A percentile compares a stretch with the other conserved stretches of the same genome.
These are phyloP conservation scores for Leptinotarsa juncta DNA, from an alignment of 2,888 invertebrate genomes.

Conservation along the genomic window DNA sequence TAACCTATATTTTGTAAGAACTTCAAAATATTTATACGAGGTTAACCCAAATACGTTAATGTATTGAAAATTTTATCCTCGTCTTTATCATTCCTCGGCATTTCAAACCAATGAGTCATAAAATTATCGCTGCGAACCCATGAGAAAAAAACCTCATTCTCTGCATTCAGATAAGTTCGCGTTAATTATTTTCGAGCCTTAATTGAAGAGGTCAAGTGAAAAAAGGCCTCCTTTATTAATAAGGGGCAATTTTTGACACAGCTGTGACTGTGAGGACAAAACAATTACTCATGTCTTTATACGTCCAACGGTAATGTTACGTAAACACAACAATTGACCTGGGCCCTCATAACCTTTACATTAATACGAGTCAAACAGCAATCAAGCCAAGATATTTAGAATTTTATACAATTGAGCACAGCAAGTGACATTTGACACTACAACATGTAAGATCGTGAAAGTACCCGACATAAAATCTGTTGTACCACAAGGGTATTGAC, in stretches of 20 bases:
- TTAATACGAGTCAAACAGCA: slow-evolving; percentile 59
- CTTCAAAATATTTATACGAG: too few relatives aligned
- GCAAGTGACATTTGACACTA: slow-evolving; percentile 54
- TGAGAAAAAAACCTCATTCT: slow-evolving; percentile 32
- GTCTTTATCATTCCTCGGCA: not conserved
- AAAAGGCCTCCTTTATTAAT: slow-evolving; percentile 49
- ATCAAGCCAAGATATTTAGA: slow-evolving; percentile 52
- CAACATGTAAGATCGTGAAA: slow-evolving; percentile 46
- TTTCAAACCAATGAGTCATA: slow-evolving; percentile 10
- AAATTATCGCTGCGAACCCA: not conserved
- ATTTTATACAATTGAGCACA: slow-evolving; percentile 52
- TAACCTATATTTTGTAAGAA: too few relatives aligned
- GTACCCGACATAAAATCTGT: slow-evolving; percentile 20
- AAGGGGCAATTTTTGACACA: slow-evolving; percentile 56
- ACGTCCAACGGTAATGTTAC: slow-evolving; percentile 50
- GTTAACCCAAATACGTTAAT: too few relatives aligned
- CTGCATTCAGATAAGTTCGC: slow-evolving; percentile 32
- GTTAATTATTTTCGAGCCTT: slow-evolving; percentile 37
- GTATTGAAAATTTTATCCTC: not conserved
- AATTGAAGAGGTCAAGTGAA: slow-evolving; percentile 46
- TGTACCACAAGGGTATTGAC: not conserved
- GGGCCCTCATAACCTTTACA: slow-evolving; percentile 57
- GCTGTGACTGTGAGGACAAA: slow-evolving; percentile 57
- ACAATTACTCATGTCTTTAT: slow-evolving; percentile 53
- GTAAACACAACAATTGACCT: slow-evolving; percentile 60